These are phyloP conservation scores for Crocuta crocuta DNA, from an alignment of 2,113 vertebrate genomes.

Conservation along the genomic window DNA sequence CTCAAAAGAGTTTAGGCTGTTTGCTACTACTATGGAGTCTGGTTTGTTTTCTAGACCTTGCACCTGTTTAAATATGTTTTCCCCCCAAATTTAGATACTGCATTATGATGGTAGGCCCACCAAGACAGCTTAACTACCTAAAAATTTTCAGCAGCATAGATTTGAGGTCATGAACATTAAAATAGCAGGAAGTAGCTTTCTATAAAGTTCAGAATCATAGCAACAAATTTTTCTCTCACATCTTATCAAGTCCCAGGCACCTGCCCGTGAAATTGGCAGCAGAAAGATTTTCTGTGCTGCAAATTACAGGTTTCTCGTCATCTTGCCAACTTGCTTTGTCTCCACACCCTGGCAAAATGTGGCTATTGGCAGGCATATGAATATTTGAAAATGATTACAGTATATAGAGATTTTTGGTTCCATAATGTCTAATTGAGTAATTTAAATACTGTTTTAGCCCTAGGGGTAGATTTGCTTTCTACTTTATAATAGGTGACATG, in stretches of 20 bases:
- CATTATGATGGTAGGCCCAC: not conserved
- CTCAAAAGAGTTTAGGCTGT: not conserved
- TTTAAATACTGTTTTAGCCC: constrained; percentile 58
- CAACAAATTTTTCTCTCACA: constrained; percentile 36
- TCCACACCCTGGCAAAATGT: constrained; percentile 61
- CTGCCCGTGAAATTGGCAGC: constrained; percentile 74
- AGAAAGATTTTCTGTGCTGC: constrained; percentile 36
- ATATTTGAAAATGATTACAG: constrained; percentile 72
- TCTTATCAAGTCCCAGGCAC: constrained; percentile 69
- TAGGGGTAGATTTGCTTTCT: constrained; percentile 6
- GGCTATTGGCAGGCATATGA: constrained; percentile 71
- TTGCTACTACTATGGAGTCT: not conserved
- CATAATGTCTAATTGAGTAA: constrained; percentile 72
- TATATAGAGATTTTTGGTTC: constrained; percentile 55
- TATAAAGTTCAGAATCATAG: constrained; percentile 58
- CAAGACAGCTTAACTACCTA: not conserved
- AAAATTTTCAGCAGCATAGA: not conserved
- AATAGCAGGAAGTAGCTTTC: constrained; percentile 52
- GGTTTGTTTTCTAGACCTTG: not conserved
- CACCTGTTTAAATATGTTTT: not conserved
- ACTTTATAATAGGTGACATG: not conserved
- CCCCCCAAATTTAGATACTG: not conserved
- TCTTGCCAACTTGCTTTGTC: constrained; percentile 78
- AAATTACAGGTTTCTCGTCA: constrained; percentile 42
- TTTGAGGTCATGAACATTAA: not conserved